Evolutionary conservation across 2,113 vertebrate species (phyloP).

Genomic region (Psittacula cyanocephala): DNA sequence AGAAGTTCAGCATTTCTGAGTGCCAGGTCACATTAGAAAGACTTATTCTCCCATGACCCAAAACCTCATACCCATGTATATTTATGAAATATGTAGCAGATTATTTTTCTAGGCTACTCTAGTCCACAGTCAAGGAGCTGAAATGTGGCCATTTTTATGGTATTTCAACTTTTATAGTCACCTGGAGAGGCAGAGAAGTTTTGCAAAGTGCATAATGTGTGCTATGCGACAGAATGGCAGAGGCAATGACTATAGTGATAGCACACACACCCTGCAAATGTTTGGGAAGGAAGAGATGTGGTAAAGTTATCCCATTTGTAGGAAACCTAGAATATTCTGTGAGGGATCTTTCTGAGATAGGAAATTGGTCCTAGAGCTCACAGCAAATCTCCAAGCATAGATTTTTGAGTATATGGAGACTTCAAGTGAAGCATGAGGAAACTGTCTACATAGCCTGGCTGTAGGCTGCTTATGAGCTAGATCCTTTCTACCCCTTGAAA

Average conservation of each 20-base stretch:
- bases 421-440: neutral
- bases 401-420: neutral
- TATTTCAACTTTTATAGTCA: neutral
- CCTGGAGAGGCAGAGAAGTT: neutral
- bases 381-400: neutral
- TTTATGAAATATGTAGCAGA: neutral
- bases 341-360: neutral
- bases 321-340: neutral
- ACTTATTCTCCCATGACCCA: neutral
- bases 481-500: neutral
- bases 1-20: neutral
- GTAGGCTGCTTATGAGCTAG: neutral
- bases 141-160: neutral
- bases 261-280: neutral
- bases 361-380: neutral
- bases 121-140: neutral
- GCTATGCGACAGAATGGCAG: neutral
- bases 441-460: neutral
- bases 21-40: neutral
- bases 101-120: neutral
- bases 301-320: neutral
- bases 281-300: neutral
- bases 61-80: neutral
- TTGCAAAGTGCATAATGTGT: rapidly evolving
- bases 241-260: neutral